Evolutionary conservation across 2,888 invertebrate species (phyloP).

Genomic region (Pterostichus niger): DNA sequence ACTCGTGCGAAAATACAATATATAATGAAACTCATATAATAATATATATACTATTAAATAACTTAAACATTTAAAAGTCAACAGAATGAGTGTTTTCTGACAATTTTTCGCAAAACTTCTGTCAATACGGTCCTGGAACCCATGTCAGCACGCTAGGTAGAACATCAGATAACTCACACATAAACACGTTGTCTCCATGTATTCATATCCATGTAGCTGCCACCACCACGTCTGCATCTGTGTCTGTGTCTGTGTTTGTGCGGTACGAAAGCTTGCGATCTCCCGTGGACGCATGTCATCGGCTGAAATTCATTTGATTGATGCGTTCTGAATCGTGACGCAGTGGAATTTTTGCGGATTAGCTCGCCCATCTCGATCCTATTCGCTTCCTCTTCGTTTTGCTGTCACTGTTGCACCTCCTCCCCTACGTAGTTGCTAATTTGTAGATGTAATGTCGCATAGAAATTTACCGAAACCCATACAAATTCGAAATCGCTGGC

Average conservation of each 20-base stretch:
- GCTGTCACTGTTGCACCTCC: background rate
- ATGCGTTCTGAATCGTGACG: conserved; percentile 61
- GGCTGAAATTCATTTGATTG: conserved; percentile 57
- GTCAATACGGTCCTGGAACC: background rate
- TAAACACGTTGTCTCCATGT: background rate
- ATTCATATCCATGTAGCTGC: background rate
- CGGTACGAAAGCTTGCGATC: conserved; percentile 26
- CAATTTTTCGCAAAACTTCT: background rate
- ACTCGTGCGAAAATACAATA: too few species aligned
- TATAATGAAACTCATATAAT: too few species aligned
- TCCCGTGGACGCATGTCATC: conserved; percentile 54
- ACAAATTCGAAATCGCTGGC: background rate
- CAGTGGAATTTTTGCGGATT: conserved; percentile 61
- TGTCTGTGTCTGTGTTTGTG: background rate
- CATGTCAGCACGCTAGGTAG: background rate
- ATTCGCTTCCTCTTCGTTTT: background rate
- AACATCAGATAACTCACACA: conserved; percentile 11
- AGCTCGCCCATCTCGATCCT: conserved; percentile 14
- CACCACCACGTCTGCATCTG: background rate
- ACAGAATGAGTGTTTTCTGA: too few species aligned
- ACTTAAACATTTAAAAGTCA: too few species aligned
- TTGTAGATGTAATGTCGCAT: background rate
- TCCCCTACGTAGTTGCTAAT: background rate
- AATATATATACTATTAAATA: too few species aligned
- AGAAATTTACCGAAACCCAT: background rate